Base-by-base conservation (phyloP, 1,140 invertebrate genomes). In the Drosophila littoralis region DNA sequence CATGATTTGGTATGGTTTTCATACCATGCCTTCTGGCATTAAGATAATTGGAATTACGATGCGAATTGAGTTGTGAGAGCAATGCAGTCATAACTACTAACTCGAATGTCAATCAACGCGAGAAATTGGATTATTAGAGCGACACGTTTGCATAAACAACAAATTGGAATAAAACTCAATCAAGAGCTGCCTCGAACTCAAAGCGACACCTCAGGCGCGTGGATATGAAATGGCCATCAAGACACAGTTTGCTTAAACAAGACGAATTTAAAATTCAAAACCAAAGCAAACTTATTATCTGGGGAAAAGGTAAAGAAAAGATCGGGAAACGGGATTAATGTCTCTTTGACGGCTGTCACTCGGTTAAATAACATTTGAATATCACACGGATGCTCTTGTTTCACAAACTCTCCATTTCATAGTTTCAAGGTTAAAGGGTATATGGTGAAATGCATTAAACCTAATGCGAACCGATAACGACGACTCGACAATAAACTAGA, bases 71-170 rank as follows among this genome's bases (percentile, higher is more conserved):
- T 22, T 22, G 22, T 15, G 35, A 28, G n/a, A 5, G 28, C n/a
- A 17, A 2, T 38, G 2, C 4, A 32, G 17, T 46, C 42, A 69
- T 22, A 54, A 40, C 36, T 6, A 12, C 43, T 15, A 64, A 12
- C 38, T 54, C 58, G 69, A 81, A 65, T 77, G 79, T 82, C 79
- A 82, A 67, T 77, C 79, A 81, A 57, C 65, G 45, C 50, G 55
- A 40, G 35, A 82, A 66, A 82, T 82, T 66, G 55, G 70, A 77
- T 75, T 73, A 81, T 81, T 81, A 60, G 55, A 68, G 63, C 58
- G 61, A 58, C 35, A 50, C 64, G 76, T 68, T 77, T 33, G 69
- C 68, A 61, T 57, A 57, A 17, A 13, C 35, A 59, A 48, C 57
- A 72, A 78, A 78, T 73, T 67, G 57, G 36, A 60, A 55, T 66